Evolutionary conservation across 1,140 invertebrate genomes (phyloP).

Genomic region (Aradophagus sp.): DNA sequence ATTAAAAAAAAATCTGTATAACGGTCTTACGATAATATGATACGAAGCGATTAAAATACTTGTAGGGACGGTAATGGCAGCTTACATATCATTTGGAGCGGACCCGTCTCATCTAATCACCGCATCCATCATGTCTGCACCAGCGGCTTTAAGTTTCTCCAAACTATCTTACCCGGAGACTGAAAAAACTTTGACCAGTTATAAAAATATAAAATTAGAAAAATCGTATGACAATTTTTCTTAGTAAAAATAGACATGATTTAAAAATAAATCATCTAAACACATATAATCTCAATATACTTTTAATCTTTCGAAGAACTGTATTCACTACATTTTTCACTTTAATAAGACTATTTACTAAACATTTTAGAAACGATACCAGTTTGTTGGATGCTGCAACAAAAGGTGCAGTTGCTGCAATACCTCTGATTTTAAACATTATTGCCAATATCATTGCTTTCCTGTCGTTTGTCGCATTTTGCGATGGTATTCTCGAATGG

Average conservation of each 20-base stretch:
- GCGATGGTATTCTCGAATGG: constrained; percentile 88
- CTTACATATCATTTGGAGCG: constrained; percentile 93
- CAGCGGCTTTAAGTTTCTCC: constrained; percentile 89
- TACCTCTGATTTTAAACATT: constrained; percentile 90
- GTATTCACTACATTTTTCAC: no score
- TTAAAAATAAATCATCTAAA: no score
- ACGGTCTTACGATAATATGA: no score
- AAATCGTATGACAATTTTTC: constrained; percentile 79
- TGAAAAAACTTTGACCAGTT: constrained; percentile 82
- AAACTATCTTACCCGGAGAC: constrained; percentile 96
- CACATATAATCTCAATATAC: no score
- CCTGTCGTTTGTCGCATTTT: constrained; percentile 88
- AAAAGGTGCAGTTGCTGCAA: constrained; percentile 87
- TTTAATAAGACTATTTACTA: no score
- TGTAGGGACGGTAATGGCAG: constrained; percentile 89
- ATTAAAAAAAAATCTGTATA: no score
- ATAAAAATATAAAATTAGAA: constrained; percentile 79
- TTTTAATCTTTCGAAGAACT: no score
- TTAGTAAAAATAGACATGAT: not conserved
- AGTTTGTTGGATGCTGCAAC: constrained; percentile 92
- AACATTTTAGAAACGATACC: constrained; percentile 82
- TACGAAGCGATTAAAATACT: no score
- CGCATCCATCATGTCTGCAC: constrained; percentile 96
- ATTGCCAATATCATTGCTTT: constrained; percentile 95
- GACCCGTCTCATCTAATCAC: constrained; percentile 87